These are phyloP conservation scores for Macrochelys suwanniensis DNA, from an alignment of 2,797 vertebrate genomes.

Conservation along the genomic window DNA sequence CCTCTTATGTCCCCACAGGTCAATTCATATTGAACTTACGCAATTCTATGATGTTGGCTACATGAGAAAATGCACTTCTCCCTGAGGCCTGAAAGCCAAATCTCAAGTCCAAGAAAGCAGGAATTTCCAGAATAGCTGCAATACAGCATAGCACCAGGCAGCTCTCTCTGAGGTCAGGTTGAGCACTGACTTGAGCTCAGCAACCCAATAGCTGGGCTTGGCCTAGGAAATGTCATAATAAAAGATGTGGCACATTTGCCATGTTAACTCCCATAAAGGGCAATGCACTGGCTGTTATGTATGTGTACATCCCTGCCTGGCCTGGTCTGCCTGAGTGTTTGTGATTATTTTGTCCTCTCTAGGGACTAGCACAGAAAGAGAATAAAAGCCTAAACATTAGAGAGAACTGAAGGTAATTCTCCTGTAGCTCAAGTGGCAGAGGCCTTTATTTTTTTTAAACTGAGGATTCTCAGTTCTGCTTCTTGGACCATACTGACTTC, in stretches of 20 bases:
- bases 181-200: not conserved
- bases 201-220: not conserved
- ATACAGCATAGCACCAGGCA: not conserved
- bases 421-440: not conserved
- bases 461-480: not conserved
- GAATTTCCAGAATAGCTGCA: not conserved
- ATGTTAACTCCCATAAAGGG: not conserved
- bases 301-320: too few species aligned
- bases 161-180: not conserved
- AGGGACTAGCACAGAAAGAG: not conserved
- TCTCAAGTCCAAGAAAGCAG: not conserved
- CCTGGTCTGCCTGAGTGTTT: not conserved
- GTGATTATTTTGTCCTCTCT: not conserved
- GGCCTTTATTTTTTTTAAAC: too few species aligned
- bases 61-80: not conserved
- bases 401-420: not conserved
- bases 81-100: not conserved
- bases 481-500: not conserved
- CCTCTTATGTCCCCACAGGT: not conserved
- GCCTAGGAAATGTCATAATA: not conserved
- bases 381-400: not conserved
- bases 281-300: not conserved
- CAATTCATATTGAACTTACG: not conserved
- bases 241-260: not conserved
- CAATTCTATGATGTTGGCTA: not conserved